A percentile compares a stretch with the other conserved stretches of the same genome.
Conservation (phyloP, 2,113 vertebrate species). For the Rana temporaria region DNA sequence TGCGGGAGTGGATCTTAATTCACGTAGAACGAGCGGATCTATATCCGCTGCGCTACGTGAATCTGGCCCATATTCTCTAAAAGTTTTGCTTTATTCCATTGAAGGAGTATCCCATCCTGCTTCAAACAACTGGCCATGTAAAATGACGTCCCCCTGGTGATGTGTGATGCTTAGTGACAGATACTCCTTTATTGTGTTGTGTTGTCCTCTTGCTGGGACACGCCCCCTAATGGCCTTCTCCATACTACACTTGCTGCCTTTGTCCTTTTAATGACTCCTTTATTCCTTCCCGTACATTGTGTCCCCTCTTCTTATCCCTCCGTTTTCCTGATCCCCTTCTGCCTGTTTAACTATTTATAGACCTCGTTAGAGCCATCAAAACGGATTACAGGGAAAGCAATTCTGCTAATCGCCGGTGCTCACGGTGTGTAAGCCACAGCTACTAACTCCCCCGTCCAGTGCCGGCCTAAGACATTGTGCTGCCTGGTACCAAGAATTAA, state of each 20-base stretch:
- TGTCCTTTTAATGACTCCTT: background rate
- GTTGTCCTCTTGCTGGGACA: too few relatives aligned
- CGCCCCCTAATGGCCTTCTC: background rate
- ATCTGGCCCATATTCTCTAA: too few relatives aligned
- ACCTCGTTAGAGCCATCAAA: slow-evolving; percentile 7
- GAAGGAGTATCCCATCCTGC: too few relatives aligned
- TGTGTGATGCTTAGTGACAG: too few relatives aligned
- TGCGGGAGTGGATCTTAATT: too few relatives aligned
- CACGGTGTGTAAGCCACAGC: slow-evolving; percentile 18
- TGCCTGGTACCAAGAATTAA: too few relatives aligned
- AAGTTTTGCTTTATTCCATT: too few relatives aligned
- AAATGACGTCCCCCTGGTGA: too few relatives aligned
- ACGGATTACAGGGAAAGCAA: slow-evolving; percentile 39
- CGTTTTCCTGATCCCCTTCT: background rate
- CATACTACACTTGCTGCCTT: background rate
- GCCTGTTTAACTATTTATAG: slow-evolving; percentile 50
- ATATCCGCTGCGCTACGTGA: too few relatives aligned
- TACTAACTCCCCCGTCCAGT: slow-evolving; percentile 30
- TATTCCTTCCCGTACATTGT: background rate
- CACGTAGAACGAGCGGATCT: too few relatives aligned
- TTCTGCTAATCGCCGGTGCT: slow-evolving; percentile 46
- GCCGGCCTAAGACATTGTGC: too few relatives aligned
- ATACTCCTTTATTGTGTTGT: background rate
- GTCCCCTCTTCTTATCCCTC: background rate
- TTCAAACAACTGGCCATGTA: too few relatives aligned